Evolutionary conservation across 2,888 invertebrate species (phyloP).

Genomic region (Holacanthella duospinosa): DNA sequence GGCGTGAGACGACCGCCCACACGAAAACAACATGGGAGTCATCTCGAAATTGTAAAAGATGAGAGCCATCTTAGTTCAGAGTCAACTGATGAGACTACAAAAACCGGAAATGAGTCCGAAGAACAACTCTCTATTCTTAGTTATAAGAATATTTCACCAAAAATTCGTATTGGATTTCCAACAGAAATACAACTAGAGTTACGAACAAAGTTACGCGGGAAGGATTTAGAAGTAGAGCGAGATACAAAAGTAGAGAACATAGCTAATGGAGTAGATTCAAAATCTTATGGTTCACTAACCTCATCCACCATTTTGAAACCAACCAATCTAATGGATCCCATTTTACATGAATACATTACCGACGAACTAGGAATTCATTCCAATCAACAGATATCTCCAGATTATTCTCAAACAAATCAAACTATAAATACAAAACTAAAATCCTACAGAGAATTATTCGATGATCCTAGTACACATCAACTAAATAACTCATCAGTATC

Average conservation of each 20-base stretch:
- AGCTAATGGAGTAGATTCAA: slow-evolving; percentile 14
- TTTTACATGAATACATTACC: not conserved
- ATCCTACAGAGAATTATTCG: slow-evolving; percentile 55
- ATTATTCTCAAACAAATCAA: not conserved
- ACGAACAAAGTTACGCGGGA: slow-evolving; percentile 27
- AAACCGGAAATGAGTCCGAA: slow-evolving; percentile 8
- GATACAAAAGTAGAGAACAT: not conserved
- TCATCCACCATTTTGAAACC: not conserved
- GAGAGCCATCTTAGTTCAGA: not conserved
- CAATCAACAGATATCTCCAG: not conserved
- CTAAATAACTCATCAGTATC: not conserved
- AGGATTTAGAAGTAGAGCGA: slow-evolving; percentile 1
- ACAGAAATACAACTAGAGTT: slow-evolving; percentile 37
- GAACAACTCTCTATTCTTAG: slow-evolving; percentile 28
- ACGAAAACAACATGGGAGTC: slow-evolving; percentile 30
- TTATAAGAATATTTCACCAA: slow-evolving; percentile 35
- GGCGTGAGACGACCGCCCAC: slow-evolving; percentile 48
- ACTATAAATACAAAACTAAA: slow-evolving; percentile 45
- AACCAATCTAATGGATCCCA: not conserved
- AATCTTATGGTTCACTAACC: not conserved
- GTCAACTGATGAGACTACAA: slow-evolving; percentile 5
- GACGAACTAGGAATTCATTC: not conserved
- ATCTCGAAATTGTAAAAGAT: slow-evolving; percentile 23
- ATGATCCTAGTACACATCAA: too few relatives aligned
- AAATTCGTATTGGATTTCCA: slow-evolving; percentile 37